Conservation (phyloP, 2,797 vertebrate genomes). For the Orientallactaga sibirica region DNA sequence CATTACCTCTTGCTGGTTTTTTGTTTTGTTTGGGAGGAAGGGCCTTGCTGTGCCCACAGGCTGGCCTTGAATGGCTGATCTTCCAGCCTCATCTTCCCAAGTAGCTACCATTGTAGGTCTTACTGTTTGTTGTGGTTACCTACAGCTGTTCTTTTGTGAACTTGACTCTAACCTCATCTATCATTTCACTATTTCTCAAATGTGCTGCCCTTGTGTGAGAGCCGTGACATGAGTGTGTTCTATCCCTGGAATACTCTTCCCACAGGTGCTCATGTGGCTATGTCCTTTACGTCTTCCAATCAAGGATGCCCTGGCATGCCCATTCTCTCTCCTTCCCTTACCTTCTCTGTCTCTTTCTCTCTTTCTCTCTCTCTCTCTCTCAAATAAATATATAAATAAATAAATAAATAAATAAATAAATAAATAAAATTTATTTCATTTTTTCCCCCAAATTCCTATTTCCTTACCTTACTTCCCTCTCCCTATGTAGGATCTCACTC, state of each 20-base stretch:
- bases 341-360: too few species aligned
- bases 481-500: too few species aligned
- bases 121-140: background rate
- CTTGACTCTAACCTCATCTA: background rate
- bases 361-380: too few species aligned
- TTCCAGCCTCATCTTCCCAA: background rate
- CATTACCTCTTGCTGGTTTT: background rate
- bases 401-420: too few species aligned
- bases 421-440: too few species aligned
- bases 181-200: background rate
- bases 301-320: background rate
- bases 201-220: background rate
- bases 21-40: background rate
- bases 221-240: background rate
- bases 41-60: background rate
- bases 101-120: background rate
- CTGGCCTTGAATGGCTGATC: background rate
- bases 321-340: too few species aligned
- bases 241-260: background rate
- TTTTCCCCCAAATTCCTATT: background rate
- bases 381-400: too few species aligned
- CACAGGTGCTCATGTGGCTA: background rate
- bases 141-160: constrained; percentile 18
- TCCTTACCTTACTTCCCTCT: background rate
- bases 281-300: constrained; percentile 9